phyloP scores from a whole-genome alignment of 2,113 vertebrate species.

The Climacteris rufus region DNA sequence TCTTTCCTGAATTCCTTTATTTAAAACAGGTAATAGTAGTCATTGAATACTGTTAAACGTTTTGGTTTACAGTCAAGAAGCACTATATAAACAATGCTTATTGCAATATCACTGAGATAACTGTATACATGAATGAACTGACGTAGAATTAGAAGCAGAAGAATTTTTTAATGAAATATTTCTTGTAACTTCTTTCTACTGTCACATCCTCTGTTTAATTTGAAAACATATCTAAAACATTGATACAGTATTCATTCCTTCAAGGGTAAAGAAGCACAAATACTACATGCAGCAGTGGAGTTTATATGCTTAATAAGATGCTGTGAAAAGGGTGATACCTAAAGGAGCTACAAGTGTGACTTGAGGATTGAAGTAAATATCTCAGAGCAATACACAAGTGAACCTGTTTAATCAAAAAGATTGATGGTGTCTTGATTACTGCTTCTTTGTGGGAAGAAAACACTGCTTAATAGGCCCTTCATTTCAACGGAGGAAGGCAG shows the following conservation, averaged over 20 bases:
- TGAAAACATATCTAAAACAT: background rate
- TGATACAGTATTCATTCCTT: background rate
- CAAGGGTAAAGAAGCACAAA: background rate
- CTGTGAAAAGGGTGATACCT: background rate
- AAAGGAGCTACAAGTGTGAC: background rate
- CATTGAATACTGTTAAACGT: background rate
- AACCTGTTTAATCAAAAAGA: background rate
- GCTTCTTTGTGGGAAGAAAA: background rate
- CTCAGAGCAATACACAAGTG: background rate
- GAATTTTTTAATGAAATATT: background rate
- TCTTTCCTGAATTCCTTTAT: background rate
- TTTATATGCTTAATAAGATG: background rate
- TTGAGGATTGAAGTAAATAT: background rate
- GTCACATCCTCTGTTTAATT: background rate
- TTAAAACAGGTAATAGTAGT: background rate
- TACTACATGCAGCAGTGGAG: background rate
- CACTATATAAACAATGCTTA: background rate
- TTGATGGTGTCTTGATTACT: background rate
- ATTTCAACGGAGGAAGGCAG: background rate
- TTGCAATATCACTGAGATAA: background rate
- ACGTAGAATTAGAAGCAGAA: background rate
- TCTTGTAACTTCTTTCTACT: background rate
- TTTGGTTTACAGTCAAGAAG: background rate
- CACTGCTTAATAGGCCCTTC: background rate
- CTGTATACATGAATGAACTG: background rate